These are phyloP conservation scores for Cataglyphis rosenhaueri DNA, from an alignment of 2,888 invertebrate species.

Conservation along the genomic window DNA sequence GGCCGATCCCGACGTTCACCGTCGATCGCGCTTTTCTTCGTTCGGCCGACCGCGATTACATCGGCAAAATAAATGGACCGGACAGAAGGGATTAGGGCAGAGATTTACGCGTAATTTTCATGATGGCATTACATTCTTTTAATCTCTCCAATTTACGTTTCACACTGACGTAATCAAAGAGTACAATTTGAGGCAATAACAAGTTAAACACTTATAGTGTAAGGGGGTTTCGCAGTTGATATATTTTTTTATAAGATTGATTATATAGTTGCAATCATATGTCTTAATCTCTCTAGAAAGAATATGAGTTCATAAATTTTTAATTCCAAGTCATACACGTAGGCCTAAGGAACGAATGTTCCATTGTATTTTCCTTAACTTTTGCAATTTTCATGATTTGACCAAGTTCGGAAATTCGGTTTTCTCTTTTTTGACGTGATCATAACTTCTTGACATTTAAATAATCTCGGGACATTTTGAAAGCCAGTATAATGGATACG, in stretches of 20 bases:
- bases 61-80: constrained; percentile 25
- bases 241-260: neutral
- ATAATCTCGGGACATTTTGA: constrained; percentile 41
- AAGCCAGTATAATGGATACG: constrained; percentile 30
- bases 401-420: neutral
- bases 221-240: neutral
- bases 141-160: constrained; percentile 24
- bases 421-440: constrained; percentile 20
- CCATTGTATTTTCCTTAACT: neutral
- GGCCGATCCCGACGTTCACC: constrained; percentile 28
- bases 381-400: neutral
- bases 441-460: constrained; percentile 62
- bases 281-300: neutral
- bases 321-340: neutral
- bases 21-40: constrained; percentile 23
- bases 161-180: constrained; percentile 11
- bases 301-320: neutral
- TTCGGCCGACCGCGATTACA: constrained; percentile 20
- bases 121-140: constrained; percentile 28
- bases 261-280: neutral
- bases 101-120: constrained; percentile 38
- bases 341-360: neutral
- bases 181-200: constrained; percentile 9
- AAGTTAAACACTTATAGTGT: constrained; percentile 15
- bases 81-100: constrained; percentile 12